Base-by-base conservation (phyloP, 2,797 vertebrate genomes). In the Selene dorsalis region DNA sequence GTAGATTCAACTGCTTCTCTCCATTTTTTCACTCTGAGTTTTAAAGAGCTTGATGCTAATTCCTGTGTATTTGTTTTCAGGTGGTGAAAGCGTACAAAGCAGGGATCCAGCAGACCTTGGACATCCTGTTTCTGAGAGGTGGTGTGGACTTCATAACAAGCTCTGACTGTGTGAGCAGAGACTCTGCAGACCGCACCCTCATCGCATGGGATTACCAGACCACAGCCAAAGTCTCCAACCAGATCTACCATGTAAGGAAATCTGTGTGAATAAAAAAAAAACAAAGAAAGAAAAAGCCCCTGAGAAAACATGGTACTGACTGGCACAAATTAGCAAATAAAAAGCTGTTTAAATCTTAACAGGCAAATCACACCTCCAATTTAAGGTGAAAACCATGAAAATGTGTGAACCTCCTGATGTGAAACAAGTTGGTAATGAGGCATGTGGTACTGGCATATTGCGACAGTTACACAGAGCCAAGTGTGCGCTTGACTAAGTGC, bases 161-260 rank as follows among this genome's bases (percentile, higher is more conserved):
- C 91, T 97, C 96, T 0, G 97, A 99, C 11, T 96, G 96, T 0
- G 98, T 99, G 6, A 99, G 98, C 88, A 94, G 97, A 62, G 98
- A 99, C 91, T 99, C 98, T 0, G 97, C 98, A 0, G 98, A 99
- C 77, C 96, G 97, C 4, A 98, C 98, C 17, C 94, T 99, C 4
- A 95, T 99, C 1, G 97, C 96, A 2, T 99, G 98, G 98, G 98
- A 99, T 85, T 98, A 95, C 82, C 90, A 93, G 71, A 98, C 95
- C 28, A 94, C 96, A 3, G 98, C 98, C 20, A 97, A 94, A 87
- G 91, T 99, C 91, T 99, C 98, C 91, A 99, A 99, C 92, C 98
- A 99, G 93, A 98, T 99, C 78, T 99, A 96, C 88, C 97, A 99
- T 0, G 98, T 99, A 92, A 95, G 96, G 14, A 60, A 55, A 22